A percentile compares a stretch with the other conserved stretches of the same genome.
Evolutionary conservation across 2,113 vertebrate species (phyloP).

Genomic region (Microcebus tavaratra): DNA sequence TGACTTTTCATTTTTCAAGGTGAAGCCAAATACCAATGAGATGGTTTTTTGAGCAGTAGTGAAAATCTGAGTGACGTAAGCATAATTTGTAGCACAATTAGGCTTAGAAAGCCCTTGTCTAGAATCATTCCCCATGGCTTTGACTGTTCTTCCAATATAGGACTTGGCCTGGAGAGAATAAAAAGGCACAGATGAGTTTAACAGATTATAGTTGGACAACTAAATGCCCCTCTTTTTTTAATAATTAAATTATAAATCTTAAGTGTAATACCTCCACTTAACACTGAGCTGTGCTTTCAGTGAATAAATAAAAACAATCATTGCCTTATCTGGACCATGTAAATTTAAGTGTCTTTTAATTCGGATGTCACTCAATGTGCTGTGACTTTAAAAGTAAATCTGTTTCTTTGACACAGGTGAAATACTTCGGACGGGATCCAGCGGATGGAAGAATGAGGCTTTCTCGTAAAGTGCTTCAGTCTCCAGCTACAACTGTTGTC

Average conservation of each 20-base stretch:
- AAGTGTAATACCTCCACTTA: neutral
- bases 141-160: neutral
- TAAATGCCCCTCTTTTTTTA: neutral
- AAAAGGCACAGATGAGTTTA: constrained; percentile 46
- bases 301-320: constrained; percentile 32
- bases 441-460: constrained; percentile 98
- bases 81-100: neutral
- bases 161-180: neutral
- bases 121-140: constrained; percentile 15
- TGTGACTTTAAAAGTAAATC: neutral
- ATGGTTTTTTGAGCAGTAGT: neutral
- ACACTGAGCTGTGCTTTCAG: constrained; percentile 30
- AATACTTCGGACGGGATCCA: constrained; percentile 97
- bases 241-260: constrained; percentile 30
- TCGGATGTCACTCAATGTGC: neutral
- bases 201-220: neutral
- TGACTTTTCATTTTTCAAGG: neutral
- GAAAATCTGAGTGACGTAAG: neutral
- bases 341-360: constrained; percentile 42
- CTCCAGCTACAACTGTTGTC: constrained; percentile 87
- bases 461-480: constrained; percentile 95
- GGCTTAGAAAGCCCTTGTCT: neutral
- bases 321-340: neutral
- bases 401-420: constrained; percentile 89
- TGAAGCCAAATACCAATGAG: neutral